A percentile compares a stretch with the other conserved stretches of the same genome.
phyloP scores from a whole-genome alignment of 2,113 vertebrate species.

The Synchiropus splendidus region DNA sequence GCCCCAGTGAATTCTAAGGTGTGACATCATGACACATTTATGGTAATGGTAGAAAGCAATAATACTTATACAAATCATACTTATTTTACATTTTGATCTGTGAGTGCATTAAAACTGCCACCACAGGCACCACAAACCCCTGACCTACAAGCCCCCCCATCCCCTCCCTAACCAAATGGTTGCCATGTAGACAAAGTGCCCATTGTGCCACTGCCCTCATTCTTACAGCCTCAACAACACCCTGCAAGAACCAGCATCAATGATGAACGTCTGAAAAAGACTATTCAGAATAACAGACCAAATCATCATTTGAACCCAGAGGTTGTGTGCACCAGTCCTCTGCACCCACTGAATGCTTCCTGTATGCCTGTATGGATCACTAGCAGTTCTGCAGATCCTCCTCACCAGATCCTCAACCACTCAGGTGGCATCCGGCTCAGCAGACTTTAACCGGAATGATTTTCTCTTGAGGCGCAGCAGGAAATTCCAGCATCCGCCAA shows the following conservation, averaged over 20 bases:
- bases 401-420: too few relatives aligned
- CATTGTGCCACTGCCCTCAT: conserved; percentile 56
- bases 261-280: too few relatives aligned
- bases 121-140: conserved; percentile 2
- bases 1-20: conserved; percentile 26
- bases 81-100: neutral
- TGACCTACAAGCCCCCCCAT: conserved; percentile 14
- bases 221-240: conserved; percentile 37
- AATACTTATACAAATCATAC: too few relatives aligned
- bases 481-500: conserved; percentile 37
- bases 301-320: too few relatives aligned
- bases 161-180: conserved; percentile 3
- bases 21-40: conserved; percentile 35
- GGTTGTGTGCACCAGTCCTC: too few relatives aligned
- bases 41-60: conserved; percentile 15
- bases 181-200: conserved; percentile 51
- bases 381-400: too few relatives aligned
- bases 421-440: too few relatives aligned
- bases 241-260: neutral
- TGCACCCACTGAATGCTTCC: too few relatives aligned
- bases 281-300: too few relatives aligned
- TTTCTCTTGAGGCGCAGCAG: conserved; percentile 3
- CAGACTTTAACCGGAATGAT: too few relatives aligned
- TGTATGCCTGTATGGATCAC: too few relatives aligned
- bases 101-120: conserved; percentile 4